A percentile compares a stretch with the other conserved stretches of the same genome.
phyloP scores from a whole-genome alignment of 2,113 vertebrate genomes.

The Seriola dumerili region DNA sequence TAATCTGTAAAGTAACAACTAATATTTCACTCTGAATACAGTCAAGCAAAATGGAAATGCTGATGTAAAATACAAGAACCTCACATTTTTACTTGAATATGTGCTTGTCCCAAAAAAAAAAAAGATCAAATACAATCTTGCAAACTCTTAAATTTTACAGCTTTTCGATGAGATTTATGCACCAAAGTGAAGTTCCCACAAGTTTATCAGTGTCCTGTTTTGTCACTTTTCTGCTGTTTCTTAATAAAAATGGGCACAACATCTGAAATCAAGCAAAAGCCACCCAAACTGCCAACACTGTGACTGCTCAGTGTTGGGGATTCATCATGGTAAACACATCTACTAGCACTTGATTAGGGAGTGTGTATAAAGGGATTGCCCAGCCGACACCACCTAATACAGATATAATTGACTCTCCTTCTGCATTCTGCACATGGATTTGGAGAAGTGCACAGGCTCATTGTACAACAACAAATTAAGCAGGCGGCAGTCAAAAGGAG shows the following conservation, averaged over 20 bases:
- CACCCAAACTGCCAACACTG: constrained; percentile 47
- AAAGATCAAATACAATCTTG: too few species aligned
- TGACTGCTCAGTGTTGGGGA: constrained; percentile 41
- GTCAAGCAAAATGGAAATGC: background rate
- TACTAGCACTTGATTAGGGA: constrained; percentile 76
- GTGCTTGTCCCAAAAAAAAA: background rate
- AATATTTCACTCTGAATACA: background rate
- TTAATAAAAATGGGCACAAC: constrained; percentile 31
- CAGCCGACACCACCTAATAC: constrained; percentile 83
- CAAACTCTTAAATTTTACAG: background rate
- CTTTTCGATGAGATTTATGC: background rate
- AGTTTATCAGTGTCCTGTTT: background rate
- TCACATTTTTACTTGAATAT: background rate
- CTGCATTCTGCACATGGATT: constrained; percentile 86
- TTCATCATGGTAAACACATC: constrained; percentile 75
- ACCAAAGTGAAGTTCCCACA: background rate
- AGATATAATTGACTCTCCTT: constrained; percentile 89
- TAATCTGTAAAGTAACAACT: background rate
- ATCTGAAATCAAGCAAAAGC: constrained; percentile 39
- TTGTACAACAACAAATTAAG: constrained; percentile 87
- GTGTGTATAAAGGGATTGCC: constrained; percentile 84
- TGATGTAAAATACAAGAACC: background rate
- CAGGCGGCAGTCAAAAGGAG: constrained; percentile 79
- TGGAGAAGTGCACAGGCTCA: constrained; percentile 79
- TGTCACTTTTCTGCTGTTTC: background rate